phyloP scores from a whole-genome alignment of 2,797 vertebrate genomes.

The Acrocephalus scirpaceus region DNA sequence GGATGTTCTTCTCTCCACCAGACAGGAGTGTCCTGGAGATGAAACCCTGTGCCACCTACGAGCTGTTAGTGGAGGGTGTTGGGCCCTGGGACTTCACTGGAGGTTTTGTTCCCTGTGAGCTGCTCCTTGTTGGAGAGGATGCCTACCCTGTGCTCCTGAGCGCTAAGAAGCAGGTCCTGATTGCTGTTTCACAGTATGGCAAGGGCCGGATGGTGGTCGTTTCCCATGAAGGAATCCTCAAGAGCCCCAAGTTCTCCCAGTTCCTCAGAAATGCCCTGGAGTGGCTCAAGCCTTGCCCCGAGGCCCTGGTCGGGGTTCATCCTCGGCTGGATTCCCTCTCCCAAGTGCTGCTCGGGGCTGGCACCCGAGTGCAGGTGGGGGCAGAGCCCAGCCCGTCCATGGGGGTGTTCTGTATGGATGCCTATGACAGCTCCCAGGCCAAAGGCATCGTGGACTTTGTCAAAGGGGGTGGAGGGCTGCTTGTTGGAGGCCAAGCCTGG shows the following conservation, averaged over 20 bases:
- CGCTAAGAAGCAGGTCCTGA: constrained; percentile 71
- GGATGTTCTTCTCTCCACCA: not conserved
- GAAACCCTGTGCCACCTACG: constrained; percentile 63
- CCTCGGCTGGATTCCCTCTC: constrained; percentile 44
- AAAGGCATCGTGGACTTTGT: constrained; percentile 70
- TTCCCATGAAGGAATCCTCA: constrained; percentile 73
- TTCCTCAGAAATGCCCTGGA: constrained; percentile 75
- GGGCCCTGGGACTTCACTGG: constrained; percentile 70
- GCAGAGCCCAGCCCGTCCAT: constrained; percentile 32
- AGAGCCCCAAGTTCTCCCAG: constrained; percentile 57
- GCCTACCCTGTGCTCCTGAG: constrained; percentile 76
- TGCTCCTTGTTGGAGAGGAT: constrained; percentile 72
- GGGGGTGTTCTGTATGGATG: constrained; percentile 70
- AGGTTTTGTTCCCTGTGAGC: constrained; percentile 69
- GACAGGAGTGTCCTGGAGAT: constrained; percentile 36
- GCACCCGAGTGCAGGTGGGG: constrained; percentile 25
- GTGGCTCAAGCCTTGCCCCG: constrained; percentile 67
- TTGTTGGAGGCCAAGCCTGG: constrained; percentile 77
- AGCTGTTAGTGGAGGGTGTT: constrained; percentile 66
- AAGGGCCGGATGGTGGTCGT: constrained; percentile 72
- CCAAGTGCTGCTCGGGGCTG: constrained; percentile 52
- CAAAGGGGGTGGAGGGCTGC: constrained; percentile 70
- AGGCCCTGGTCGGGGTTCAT: constrained; percentile 65
- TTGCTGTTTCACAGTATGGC: constrained; percentile 72
- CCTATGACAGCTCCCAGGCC: constrained; percentile 52